These are phyloP conservation scores for Drosophila mojavensis DNA, from an alignment of 1,140 invertebrate species.

Conservation along the genomic window DNA sequence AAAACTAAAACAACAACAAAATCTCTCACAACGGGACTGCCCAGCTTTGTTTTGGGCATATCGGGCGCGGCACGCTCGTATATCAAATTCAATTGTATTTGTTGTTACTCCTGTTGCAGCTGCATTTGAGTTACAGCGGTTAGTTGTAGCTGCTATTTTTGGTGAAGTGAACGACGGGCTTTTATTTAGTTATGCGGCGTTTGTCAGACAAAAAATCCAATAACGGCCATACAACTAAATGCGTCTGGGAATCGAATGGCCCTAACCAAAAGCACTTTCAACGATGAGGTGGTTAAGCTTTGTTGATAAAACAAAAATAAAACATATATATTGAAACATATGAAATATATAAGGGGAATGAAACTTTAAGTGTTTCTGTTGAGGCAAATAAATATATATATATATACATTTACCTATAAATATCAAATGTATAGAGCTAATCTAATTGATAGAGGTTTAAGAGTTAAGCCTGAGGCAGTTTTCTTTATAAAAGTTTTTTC, in stretches of 20 bases:
- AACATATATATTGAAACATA: neutral
- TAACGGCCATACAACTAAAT: conserved; percentile 48
- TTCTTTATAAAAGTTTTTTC: no score
- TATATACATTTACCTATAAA: no score
- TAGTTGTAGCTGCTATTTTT: conserved; percentile 43
- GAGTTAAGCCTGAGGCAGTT: no score
- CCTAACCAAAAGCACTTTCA: conserved; percentile 20
- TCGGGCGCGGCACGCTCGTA: conserved; percentile 45
- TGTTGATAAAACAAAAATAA: neutral
- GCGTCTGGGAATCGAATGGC: conserved; percentile 47
- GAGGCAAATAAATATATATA: no score
- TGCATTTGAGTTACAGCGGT: conserved; percentile 52
- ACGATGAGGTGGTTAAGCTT: conserved; percentile 41
- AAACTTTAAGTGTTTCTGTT: no score
- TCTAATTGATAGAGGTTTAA: no score
- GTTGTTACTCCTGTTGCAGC: conserved; percentile 32
- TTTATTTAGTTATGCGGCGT: conserved; percentile 66
- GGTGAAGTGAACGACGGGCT: conserved; percentile 60
- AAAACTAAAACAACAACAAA: no score
- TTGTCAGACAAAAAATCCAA: conserved; percentile 54
- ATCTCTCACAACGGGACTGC: neutral
- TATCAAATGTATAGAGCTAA: no score
- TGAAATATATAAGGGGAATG: neutral
- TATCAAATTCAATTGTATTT: conserved; percentile 63
- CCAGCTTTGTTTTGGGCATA: conserved; percentile 49